These are phyloP conservation scores for Tyria jacobaeae DNA, from an alignment of 2,888 invertebrate genomes.

Conservation along the genomic window DNA sequence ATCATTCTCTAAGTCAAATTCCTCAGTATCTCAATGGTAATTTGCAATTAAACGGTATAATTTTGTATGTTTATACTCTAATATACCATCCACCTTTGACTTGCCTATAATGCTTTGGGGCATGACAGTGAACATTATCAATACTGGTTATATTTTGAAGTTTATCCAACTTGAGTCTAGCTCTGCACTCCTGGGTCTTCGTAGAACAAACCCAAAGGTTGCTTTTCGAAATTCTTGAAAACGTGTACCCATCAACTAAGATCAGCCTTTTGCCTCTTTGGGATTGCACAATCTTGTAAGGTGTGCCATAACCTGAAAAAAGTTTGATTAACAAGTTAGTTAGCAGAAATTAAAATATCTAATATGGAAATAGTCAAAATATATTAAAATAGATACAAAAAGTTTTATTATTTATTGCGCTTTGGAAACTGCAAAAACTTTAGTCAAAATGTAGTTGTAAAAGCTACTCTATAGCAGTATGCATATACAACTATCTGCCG, in stretches of 20 bases:
- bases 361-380: too few relatives aligned
- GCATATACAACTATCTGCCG: too few relatives aligned
- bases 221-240: conserved; percentile 22
- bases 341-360: background rate
- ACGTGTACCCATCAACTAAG: conserved; percentile 44
- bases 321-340: background rate
- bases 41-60: too few relatives aligned
- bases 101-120: conserved; percentile 23
- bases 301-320: conserved; percentile 1
- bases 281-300: conserved; percentile 42
- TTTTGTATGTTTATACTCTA: conserved; percentile 5
- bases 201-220: conserved; percentile 47
- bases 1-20: too few relatives aligned
- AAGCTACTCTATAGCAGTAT: too few relatives aligned
- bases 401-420: too few relatives aligned
- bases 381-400: too few relatives aligned
- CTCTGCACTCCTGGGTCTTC: conserved; percentile 50
- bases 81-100: conserved; percentile 14
- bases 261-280: conserved; percentile 47
- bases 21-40: too few relatives aligned
- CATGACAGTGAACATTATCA: conserved; percentile 25
- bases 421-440: too few relatives aligned
- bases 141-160: conserved; percentile 12
- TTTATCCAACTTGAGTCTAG: conserved; percentile 52
- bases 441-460: too few relatives aligned